These are phyloP conservation scores for Pluvialis apricaria DNA, from an alignment of 2,113 vertebrate species.

Conservation along the genomic window DNA sequence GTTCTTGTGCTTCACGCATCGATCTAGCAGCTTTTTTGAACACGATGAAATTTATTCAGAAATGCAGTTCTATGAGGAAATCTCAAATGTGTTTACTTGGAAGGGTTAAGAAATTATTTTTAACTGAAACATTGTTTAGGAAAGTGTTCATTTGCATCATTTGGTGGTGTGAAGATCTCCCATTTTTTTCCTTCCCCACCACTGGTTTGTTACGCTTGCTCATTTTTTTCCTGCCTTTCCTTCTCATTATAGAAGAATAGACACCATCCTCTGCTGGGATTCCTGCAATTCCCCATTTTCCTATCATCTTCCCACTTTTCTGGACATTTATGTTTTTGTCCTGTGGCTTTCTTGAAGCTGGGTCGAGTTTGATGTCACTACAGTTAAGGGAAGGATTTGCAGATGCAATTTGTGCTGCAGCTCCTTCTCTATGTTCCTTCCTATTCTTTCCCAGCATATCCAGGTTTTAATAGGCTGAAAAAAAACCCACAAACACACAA, in stretches of 20 bases:
- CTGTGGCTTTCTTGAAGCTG: not conserved
- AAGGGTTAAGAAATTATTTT: not conserved
- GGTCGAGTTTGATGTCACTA: not conserved
- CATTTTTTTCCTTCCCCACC: not conserved
- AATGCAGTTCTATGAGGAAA: not conserved
- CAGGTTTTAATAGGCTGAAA: not conserved
- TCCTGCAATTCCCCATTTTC: not conserved
- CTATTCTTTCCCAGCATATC: not conserved
- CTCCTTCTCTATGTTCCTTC: not conserved
- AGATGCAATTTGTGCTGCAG: accelerated
- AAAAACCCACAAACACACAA: not conserved
- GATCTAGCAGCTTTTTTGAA: not conserved
- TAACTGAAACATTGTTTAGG: not conserved
- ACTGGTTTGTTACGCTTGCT: not conserved
- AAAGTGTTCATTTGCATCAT: not conserved
- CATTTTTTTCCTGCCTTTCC: not conserved
- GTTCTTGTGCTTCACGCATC: not conserved
- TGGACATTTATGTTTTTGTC: not conserved
- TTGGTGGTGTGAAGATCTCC: not conserved
- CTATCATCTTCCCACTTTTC: not conserved
- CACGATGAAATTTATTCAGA: not conserved
- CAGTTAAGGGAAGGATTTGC: not conserved
- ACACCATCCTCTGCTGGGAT: not conserved
- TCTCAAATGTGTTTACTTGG: not conserved
- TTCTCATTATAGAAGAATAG: not conserved